Evolutionary conservation across 2,113 vertebrate genomes (phyloP), one percentile per base, ranked within the genome.

Genomic region (Cyphomyrus plagiostoma): DNA sequence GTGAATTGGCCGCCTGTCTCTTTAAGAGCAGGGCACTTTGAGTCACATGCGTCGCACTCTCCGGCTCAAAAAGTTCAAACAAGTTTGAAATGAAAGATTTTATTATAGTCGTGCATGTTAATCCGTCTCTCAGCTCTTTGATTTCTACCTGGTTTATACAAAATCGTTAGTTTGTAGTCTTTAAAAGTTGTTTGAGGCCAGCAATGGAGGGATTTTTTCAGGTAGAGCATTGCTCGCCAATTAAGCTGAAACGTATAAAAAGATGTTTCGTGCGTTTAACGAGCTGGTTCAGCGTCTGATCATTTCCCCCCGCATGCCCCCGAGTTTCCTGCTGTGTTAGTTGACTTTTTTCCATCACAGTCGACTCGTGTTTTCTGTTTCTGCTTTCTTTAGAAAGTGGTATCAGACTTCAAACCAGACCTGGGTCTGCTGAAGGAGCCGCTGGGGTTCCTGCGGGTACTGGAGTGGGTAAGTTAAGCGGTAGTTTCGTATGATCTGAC

Each of bases 361-460:
- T 9, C 4, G 17, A 48, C 45, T 84, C 21, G 30, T 26, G 15
- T 35, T 53, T 86, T 50, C 50, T 53, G 6, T 35, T 87, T 39
- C 85, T 53, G 50, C 48, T 87, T 23, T 46, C 84, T 62, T 1
- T 90, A 96, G 96, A 95, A 94, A 92, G 93, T 93, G n/a, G 89
- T 95, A 89, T 92, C 91, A 0, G 92, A 93, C 5, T 95, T 95
- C 88, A 94, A 90, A 53, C 91, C 98, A 66, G 97, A 97, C 90
- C 94, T 97, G 91, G 94, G 93, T 46, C 96, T 97, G 21, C 93
- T 99, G 91, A 97, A 96, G 91, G 98, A 98, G 91, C 98, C 98
- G 0, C 90, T 99, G 92, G 97, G 97, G 4, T 98, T 98, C 91
- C 97, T 98, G 90, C 97, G 98, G 91, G 92, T 97, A 88, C 95